Percentiles rank a stretch among this genome's conserved stretches.
phyloP scores from a whole-genome alignment of 30 jellyfish, hydroid and myxozoan species.

The Rhopilema esculentum region DNA sequence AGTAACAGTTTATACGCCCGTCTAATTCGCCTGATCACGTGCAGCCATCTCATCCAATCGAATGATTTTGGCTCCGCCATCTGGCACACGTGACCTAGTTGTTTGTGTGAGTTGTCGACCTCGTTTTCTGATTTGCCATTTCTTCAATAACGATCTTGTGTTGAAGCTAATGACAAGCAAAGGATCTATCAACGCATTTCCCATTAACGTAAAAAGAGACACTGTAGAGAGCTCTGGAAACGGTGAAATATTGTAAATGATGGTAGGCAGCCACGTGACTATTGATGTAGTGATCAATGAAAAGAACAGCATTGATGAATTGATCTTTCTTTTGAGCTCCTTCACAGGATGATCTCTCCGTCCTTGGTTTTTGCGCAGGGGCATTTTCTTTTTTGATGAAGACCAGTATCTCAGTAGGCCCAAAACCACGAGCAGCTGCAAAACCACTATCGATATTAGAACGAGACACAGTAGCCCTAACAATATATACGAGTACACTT shows the following conservation, averaged over 20 bases:
- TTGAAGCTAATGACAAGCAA: conserved; percentile 38
- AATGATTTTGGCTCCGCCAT: too few relatives aligned
- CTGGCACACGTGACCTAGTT: not conserved
- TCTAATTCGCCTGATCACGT: not conserved
- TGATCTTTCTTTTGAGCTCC: conserved; percentile 25
- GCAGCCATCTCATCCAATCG: not conserved
- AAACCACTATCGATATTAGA: conserved; percentile 5
- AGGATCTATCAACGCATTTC: conserved; percentile 52
- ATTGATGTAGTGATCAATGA: conserved; percentile 49
- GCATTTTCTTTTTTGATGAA: conserved; percentile 12
- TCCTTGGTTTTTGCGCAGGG: conserved; percentile 8
- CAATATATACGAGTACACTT: conserved; percentile 20
- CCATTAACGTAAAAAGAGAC: conserved; percentile 62
- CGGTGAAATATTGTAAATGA: conserved; percentile 35
- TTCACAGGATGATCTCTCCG: conserved; percentile 16
- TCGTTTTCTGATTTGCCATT: not conserved
- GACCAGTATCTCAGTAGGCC: conserved; percentile 59
- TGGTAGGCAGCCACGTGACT: conserved; percentile 69
- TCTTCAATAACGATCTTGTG: conserved; percentile 5
- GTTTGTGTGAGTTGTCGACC: not conserved
- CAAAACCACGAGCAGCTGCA: conserved; percentile 32
- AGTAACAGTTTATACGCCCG: too few relatives aligned
- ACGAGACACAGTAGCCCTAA: conserved; percentile 22
- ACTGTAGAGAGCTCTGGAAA: conserved; percentile 23
- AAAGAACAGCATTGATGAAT: conserved; percentile 20